A percentile compares a stretch with the other conserved stretches of the same genome.
These are phyloP conservation scores for Drosophila bocki DNA, from an alignment of 1,140 invertebrate genomes.

Conservation along the genomic window DNA sequence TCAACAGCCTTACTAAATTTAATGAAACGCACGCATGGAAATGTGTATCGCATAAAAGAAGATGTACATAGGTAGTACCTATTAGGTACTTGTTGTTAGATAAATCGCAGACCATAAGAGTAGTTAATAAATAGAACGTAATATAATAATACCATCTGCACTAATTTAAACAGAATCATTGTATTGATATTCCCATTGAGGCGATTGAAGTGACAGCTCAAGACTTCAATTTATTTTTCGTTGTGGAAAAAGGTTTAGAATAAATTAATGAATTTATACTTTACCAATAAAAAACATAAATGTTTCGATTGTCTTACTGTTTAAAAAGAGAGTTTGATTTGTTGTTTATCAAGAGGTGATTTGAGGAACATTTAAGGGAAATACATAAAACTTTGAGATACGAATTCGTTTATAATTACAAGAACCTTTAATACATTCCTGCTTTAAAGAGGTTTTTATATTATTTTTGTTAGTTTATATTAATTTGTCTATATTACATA, in stretches of 20 bases:
- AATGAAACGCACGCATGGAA: constrained; percentile 50
- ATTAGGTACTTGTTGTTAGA: constrained; percentile 40
- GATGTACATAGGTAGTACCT: constrained; percentile 15
- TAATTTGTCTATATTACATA: constrained; percentile 5
- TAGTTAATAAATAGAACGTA: constrained; percentile 33
- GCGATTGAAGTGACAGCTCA: constrained; percentile 3
- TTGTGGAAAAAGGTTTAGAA: constrained; percentile 16
- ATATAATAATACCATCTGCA: constrained; percentile 17
- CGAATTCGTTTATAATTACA: not conserved
- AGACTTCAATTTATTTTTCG: constrained; percentile 24
- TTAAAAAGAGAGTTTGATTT: not conserved
- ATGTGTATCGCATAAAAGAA: constrained; percentile 23
- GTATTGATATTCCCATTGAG: constrained; percentile 7
- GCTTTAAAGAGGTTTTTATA: not conserved
- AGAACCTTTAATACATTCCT: not conserved
- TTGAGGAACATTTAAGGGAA: too few species aligned
- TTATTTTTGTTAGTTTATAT: constrained; percentile 1
- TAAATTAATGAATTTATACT: constrained; percentile 22
- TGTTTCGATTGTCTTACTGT: constrained; percentile 16
- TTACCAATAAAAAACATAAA: constrained; percentile 29
- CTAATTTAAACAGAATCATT: constrained; percentile 40
- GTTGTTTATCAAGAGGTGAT: not conserved
- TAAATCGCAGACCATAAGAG: constrained; percentile 55
- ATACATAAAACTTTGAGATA: not conserved
- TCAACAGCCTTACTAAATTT: constrained; percentile 69